A percentile compares a stretch with the other conserved stretches of the same genome.
Conservation (phyloP, 1,140 invertebrate species). For the Ectropis grisescens region DNA sequence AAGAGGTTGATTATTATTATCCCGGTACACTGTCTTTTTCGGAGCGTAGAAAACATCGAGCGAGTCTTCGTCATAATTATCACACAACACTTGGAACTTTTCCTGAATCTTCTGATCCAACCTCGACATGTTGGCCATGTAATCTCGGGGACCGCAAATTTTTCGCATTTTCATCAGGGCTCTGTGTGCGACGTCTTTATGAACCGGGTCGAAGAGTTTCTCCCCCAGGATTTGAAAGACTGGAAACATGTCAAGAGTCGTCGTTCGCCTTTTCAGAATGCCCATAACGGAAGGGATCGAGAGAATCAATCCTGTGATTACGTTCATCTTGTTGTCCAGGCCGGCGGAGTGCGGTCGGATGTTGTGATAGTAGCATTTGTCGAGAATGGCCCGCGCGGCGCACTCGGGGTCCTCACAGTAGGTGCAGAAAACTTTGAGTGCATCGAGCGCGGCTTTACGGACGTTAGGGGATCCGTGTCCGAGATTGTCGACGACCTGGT, state of each 20-base stretch:
- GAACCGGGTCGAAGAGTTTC: constrained; percentile 75
- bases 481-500: constrained; percentile 79
- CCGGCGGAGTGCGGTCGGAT: constrained; percentile 59
- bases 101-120: constrained; percentile 70
- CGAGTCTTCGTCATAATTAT: constrained; percentile 73
- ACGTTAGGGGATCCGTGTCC: constrained; percentile 83
- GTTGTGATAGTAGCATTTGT: constrained; percentile 74
- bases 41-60: constrained; percentile 57
- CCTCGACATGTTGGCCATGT: constrained; percentile 66
- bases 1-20: constrained; percentile 29
- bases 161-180: constrained; percentile 77
- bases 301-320: constrained; percentile 76
- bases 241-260: constrained; percentile 48
- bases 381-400: constrained; percentile 73
- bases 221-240: constrained; percentile 73
- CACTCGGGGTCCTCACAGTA: constrained; percentile 73
- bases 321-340: constrained; percentile 72
- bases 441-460: constrained; percentile 80
- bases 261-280: constrained; percentile 57
- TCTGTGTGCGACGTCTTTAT: constrained; percentile 78
- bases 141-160: constrained; percentile 74
- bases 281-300: constrained; percentile 76
- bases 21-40: constrained; percentile 24
- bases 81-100: constrained; percentile 77
- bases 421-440: constrained; percentile 76